Evolutionary conservation across 2,113 vertebrate genomes (phyloP).

Genomic region (Spilogale gracilis): DNA sequence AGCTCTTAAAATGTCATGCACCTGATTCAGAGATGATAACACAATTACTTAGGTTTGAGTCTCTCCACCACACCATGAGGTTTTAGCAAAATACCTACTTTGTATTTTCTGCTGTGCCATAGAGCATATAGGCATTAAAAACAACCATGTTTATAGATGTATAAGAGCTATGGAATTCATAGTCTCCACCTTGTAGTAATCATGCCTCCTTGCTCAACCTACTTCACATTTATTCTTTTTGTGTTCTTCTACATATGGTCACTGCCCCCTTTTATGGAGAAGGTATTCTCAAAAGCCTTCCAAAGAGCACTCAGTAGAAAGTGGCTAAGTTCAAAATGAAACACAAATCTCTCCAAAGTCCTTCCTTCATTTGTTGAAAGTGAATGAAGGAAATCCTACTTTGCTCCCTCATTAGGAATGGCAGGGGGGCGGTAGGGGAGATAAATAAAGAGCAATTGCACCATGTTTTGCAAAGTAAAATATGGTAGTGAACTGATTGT

Average conservation of each 20-base stretch:
- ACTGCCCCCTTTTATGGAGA: not conserved
- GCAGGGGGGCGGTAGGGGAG: fast-evolving
- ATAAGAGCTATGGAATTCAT: not conserved
- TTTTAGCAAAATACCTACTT: not conserved
- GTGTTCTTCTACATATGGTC: not conserved
- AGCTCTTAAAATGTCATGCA: not conserved
- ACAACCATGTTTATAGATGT: not conserved
- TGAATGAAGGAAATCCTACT: not conserved
- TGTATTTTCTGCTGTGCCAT: not conserved
- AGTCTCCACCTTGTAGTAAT: not conserved
- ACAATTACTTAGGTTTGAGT: not conserved
- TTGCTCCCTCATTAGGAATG: not conserved
- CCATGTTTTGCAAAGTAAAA: constrained; percentile 47
- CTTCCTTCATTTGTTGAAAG: not conserved
- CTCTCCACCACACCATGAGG: not conserved
- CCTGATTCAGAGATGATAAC: not conserved
- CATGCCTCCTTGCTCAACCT: not conserved
- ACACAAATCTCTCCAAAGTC: not conserved
- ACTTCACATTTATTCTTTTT: not conserved
- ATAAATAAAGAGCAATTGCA: not conserved
- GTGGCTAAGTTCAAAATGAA: constrained; percentile 22
- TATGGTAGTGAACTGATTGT: not conserved
- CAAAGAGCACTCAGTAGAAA: not conserved
- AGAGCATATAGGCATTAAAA: not conserved
- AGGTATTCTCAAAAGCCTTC: not conserved